Base-by-base conservation (phyloP, 2,797 vertebrate genomes). In the Zalophus californianus region DNA sequence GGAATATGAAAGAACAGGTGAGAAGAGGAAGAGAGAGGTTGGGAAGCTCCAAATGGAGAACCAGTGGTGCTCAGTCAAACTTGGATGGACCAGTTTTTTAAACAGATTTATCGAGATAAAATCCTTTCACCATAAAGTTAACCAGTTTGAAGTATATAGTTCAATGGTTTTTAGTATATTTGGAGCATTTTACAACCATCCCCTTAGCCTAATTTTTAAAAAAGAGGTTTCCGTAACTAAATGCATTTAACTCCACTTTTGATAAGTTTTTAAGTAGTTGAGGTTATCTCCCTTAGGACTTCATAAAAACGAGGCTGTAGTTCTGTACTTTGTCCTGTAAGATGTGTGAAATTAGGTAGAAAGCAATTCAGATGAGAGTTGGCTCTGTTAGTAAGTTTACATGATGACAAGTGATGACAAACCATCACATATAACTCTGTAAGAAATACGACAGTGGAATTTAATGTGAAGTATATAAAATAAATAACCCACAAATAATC, bases 401-500 rank as follows among this genome's bases (percentile, higher is more conserved):
- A 32, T 93, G 80, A 82, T 10, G 7, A 62, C 75, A 93, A 35
- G 78, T 91, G 25, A 77, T 77, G 72, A 58, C 32, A 91, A 35
- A 70, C 5, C 11, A 82, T 80, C 13, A 54, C 1, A 41, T 68
- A 23, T 38, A 93, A 85, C 48, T 86, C 35, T 91, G 13, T 2
- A 79, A 92, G 32, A 97, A 96, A 86, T 84, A 85, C 48, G 60
- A 23, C 52, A 50, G 18, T 84, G 7, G 32, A 50, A 64, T 87
- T 94, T 97, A 94, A 79, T 66, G 41, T 86, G 41, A 97, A 72
- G 27, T 58, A 50, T 54, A 75, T 52, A 68, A 21, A 68, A 70
- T 68, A 93, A 94, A 83, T 92, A 93, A 90, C 7, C 35, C n/a
- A 60, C 21, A 96, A 58, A 64, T 90, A 86, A 66, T 94, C 27